Base-by-base conservation (phyloP, 2,888 invertebrate species). In the Patella depressa region DNA sequence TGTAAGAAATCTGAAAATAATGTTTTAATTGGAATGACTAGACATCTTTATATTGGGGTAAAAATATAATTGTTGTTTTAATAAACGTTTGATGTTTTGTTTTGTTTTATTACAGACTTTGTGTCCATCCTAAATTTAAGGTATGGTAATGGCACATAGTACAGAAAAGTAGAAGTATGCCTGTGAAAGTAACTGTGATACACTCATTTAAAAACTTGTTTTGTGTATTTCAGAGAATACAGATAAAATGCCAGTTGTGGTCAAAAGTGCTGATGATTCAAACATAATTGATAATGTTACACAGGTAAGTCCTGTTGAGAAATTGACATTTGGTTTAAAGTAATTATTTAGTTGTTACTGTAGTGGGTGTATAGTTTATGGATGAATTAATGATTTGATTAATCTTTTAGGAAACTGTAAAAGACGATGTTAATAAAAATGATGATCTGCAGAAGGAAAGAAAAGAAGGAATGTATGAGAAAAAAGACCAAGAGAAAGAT, bases 391-490 rank as follows among this genome's bases (percentile, higher is more conserved):
- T 45, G 9, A 7, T 45, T 45, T 7, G 9, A 45, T 45, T 45
- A 0, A 12, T n/a, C 12, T 65, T 65, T 4, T 14, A 65, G 65
- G 65, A 65, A 65, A 65, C 65, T 12, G 24, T 19, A 65, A 11
- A n/a, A 15, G 65, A 65, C 11, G 75, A 71, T 53, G 73, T 73
- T 5, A 76, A 77, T 53, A 72, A 75, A 15, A 73, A 65, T 24
- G 65, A 65, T n/a, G 65, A 24, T 3, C 14, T 54, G 15, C 71
- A 75, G 53, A 72, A 69, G 34, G 71, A 53, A 69, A 53, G 69
- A 57, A 53, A 76, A n/a, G 78, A 70, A 2, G 75, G 74, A 53
- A 70, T 34, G 14, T 65, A 65, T 19, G 65, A 65, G 65, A 65
- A 65, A 65, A 65, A 65, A 24, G 65, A 65, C 19, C 19, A 65